Evolutionary conservation across 2,888 invertebrate genomes (phyloP).

Genomic region (Digitonthophagus gazella): DNA sequence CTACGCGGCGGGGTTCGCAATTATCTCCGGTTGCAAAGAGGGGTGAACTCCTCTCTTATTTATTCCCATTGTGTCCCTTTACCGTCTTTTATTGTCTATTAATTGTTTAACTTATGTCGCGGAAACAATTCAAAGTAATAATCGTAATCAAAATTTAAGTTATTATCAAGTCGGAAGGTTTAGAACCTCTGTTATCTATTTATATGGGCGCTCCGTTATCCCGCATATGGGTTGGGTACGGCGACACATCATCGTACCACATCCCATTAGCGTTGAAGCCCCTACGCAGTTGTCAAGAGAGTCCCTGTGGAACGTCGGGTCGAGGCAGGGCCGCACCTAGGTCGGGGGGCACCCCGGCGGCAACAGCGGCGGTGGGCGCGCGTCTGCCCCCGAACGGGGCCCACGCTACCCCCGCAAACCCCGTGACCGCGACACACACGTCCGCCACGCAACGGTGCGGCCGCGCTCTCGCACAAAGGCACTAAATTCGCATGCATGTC

Average conservation of each 20-base stretch:
- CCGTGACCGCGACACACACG: constrained; percentile 26
- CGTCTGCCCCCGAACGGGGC: constrained; percentile 29
- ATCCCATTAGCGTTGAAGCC: constrained; percentile 39
- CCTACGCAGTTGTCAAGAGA: constrained; percentile 41
- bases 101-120: background rate
- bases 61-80: background rate
- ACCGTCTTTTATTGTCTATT: background rate
- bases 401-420: constrained; percentile 22
- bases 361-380: constrained; percentile 27
- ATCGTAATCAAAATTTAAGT: background rate
- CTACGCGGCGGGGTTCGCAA: background rate
- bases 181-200: background rate
- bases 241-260: constrained; percentile 31
- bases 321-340: constrained; percentile 45
- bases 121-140: background rate
- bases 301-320: constrained; percentile 42
- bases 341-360: constrained; percentile 34
- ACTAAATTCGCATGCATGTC: constrained; percentile 30
- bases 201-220: background rate
- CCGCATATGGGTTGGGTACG: constrained; percentile 2
- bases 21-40: background rate
- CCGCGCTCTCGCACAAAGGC: constrained; percentile 23
- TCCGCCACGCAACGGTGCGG: constrained; percentile 2
- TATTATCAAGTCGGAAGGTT: background rate
- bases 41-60: background rate